Evolutionary conservation across 2,113 vertebrate species (phyloP).

Genomic region (Crotalus helleri): DNA sequence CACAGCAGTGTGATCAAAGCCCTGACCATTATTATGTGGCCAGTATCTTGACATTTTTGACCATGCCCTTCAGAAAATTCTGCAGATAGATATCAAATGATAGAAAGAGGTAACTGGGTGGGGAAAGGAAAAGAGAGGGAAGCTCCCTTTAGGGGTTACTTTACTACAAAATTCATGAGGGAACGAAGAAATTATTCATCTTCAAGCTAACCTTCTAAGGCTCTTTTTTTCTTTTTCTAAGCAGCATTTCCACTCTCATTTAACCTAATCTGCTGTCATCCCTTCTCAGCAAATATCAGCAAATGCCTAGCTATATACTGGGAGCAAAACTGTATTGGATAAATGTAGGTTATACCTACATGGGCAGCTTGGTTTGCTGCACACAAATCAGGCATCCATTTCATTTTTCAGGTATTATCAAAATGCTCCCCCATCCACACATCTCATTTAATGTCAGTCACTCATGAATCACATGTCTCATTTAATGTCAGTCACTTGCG

Average conservation of each 20-base stretch:
- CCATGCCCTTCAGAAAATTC: neutral
- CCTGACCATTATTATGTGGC: neutral
- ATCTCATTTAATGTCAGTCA: neutral
- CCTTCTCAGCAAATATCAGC: neutral
- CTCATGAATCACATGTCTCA: neutral
- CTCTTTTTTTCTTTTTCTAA: neutral
- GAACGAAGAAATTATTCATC: neutral
- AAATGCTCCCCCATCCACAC: neutral
- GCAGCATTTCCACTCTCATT: neutral
- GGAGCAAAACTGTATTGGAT: neutral
- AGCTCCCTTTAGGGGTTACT: neutral
- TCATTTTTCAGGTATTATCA: neutral
- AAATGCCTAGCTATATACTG: neutral
- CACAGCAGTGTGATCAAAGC: neutral
- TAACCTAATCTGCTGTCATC: neutral
- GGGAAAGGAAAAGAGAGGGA: neutral
- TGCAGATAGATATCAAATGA: neutral
- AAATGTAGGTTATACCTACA: neutral
- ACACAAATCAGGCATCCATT: neutral
- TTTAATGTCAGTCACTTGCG: neutral
- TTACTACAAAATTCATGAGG: neutral
- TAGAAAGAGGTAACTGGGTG: neutral
- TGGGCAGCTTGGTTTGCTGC: neutral
- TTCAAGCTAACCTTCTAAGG: neutral
- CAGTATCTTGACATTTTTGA: neutral